Conservation (phyloP, 2,888 invertebrate genomes). For the Apotomis betuletana region DNA sequence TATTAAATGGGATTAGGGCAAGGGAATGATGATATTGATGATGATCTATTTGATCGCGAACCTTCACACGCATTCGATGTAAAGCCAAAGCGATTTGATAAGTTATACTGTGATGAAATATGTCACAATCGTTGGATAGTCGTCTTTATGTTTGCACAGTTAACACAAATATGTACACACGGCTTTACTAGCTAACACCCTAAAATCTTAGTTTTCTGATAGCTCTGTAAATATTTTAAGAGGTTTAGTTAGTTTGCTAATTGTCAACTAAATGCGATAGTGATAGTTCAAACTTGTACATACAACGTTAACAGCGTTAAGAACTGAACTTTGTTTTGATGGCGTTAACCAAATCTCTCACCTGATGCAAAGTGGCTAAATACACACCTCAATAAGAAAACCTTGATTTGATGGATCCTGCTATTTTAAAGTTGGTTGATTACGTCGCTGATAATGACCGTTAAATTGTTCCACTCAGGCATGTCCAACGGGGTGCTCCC, state of each 20-base stretch:
- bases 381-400: no score
- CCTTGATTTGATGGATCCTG: no score
- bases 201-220: conserved; percentile 3
- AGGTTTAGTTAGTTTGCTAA: conserved; percentile 13
- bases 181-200: not conserved
- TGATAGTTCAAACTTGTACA: not conserved
- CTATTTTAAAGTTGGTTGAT: not conserved
- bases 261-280: not conserved
- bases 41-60: no score
- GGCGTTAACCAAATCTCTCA: no score
- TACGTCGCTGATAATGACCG: not conserved
- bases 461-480: conserved; percentile 53
- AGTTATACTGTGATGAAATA: no score
- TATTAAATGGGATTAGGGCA: no score
- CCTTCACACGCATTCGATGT: no score
- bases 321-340: no score
- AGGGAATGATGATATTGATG: no score
- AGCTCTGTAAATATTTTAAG: conserved; percentile 6
- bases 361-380: no score
- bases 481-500: conserved; percentile 84
- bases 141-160: not conserved
- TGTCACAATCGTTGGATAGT: not conserved
- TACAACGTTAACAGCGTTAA: no score
- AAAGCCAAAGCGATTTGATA: no score
- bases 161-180: not conserved